Conservation (phyloP, 2,113 vertebrate species). For the Leptobrachium ailaonicum region DNA sequence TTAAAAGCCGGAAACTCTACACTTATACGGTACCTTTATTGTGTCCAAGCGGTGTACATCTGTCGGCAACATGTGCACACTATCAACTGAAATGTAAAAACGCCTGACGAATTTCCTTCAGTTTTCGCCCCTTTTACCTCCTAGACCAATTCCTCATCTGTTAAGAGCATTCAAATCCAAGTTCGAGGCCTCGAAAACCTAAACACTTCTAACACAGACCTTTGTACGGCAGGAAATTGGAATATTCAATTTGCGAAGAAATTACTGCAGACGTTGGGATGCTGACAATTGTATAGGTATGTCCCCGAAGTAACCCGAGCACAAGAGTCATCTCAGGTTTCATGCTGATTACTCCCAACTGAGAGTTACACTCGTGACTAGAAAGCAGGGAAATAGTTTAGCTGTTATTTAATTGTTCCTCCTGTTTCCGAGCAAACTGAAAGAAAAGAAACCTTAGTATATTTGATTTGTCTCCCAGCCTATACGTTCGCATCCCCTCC, state of each 20-base stretch:
- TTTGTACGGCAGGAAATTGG: constrained; percentile 31
- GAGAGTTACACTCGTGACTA: not conserved
- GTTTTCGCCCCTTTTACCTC: too few species aligned
- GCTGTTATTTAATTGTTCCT: not conserved
- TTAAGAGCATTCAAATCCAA: constrained; percentile 12
- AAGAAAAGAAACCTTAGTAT: too few species aligned
- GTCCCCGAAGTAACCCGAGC: not conserved
- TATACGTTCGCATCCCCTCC: too few species aligned
- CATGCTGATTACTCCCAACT: not conserved
- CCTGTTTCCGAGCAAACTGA: not conserved
- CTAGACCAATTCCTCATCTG: constrained; percentile 9
- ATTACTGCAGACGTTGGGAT: not conserved
- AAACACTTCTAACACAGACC: constrained; percentile 15
- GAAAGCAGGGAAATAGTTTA: not conserved
- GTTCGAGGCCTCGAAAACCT: constrained; percentile 5
- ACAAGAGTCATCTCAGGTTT: not conserved
- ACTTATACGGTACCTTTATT: constrained; percentile 52
- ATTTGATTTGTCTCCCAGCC: too few species aligned
- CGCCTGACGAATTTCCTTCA: too few species aligned
- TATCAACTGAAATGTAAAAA: constrained; percentile 51
- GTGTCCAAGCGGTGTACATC: constrained; percentile 65
- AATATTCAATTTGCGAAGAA: constrained; percentile 18
- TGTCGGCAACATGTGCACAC: constrained; percentile 58
- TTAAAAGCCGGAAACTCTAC: constrained; percentile 64
- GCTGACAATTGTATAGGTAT: not conserved